A percentile compares a stretch with the other conserved stretches of the same genome.
Conservation (phyloP, 2,797 vertebrate species). For the Mionectes olivaceus region DNA sequence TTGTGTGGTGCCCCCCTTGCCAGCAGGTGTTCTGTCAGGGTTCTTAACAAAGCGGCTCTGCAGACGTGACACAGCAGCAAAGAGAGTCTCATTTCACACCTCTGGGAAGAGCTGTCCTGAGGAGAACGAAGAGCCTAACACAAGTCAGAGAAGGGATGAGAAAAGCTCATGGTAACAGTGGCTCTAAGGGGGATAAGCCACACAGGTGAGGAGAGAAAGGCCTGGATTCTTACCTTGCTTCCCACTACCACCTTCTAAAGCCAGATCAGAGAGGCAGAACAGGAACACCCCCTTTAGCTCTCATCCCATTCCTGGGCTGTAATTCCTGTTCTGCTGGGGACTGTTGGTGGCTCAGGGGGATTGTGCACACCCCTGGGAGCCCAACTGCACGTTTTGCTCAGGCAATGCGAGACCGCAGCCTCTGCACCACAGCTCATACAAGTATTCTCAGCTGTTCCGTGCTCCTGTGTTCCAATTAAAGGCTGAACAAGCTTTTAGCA, state of each 20-base stretch:
- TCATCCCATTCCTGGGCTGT: background rate
- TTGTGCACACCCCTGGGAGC: background rate
- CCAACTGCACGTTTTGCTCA: background rate
- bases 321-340: background rate
- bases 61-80: background rate
- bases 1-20: background rate
- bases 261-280: background rate
- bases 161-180: background rate
- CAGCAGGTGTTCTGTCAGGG: background rate
- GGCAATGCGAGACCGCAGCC: rapidly evolving
- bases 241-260: background rate
- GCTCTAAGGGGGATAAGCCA: background rate
- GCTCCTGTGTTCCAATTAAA: background rate
- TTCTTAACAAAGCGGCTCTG: background rate
- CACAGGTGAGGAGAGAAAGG: background rate
- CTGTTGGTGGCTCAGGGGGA: background rate
- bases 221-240: background rate
- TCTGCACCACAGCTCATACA: background rate
- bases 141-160: background rate
- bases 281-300: background rate
- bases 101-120: background rate
- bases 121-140: background rate
- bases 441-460: background rate
- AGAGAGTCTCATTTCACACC: background rate
- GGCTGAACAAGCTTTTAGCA: background rate